Evolutionary conservation across 2,888 invertebrate genomes (phyloP).

Genomic region (Cephalotes varians): DNA sequence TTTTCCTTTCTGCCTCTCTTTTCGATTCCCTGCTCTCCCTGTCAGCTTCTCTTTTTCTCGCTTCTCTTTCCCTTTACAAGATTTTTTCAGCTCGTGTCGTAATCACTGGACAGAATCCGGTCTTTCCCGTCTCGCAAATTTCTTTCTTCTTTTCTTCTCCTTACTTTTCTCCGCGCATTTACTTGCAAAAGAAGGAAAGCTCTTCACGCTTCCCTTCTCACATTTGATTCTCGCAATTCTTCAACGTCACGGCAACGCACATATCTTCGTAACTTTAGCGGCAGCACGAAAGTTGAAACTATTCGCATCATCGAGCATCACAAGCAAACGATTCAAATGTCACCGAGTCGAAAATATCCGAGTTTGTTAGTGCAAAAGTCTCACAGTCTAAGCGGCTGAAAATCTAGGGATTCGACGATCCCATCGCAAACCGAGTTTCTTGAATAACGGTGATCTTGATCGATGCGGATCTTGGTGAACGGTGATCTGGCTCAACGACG

Average conservation of each 20-base stretch:
- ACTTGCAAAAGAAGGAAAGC: neutral
- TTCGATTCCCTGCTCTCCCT: neutral
- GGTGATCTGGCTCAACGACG: conserved; percentile 39
- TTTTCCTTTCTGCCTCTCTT: neutral
- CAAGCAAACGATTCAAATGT: neutral
- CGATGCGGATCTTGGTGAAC: conserved; percentile 43
- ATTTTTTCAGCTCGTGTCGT: neutral
- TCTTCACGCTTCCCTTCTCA: neutral
- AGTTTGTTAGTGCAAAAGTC: neutral
- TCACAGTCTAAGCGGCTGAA: neutral
- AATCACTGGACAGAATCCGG: conserved; percentile 20
- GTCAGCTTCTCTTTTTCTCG: neutral
- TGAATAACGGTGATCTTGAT: conserved; percentile 50
- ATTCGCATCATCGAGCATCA: neutral
- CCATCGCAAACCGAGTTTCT: conserved; percentile 20
- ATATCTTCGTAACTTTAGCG: neutral
- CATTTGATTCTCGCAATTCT: neutral
- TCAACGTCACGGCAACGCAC: neutral
- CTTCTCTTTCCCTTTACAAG: neutral
- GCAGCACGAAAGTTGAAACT: neutral
- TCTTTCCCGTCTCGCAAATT: neutral
- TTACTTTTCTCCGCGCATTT: conserved; percentile 7
- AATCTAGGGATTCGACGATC: neutral
- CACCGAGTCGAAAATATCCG: neutral
- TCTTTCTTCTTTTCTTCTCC: neutral